Percentiles rank a stretch among this genome's conserved stretches.
Conservation (phyloP, 2,113 vertebrate genomes). For the Alouatta palliata region DNA sequence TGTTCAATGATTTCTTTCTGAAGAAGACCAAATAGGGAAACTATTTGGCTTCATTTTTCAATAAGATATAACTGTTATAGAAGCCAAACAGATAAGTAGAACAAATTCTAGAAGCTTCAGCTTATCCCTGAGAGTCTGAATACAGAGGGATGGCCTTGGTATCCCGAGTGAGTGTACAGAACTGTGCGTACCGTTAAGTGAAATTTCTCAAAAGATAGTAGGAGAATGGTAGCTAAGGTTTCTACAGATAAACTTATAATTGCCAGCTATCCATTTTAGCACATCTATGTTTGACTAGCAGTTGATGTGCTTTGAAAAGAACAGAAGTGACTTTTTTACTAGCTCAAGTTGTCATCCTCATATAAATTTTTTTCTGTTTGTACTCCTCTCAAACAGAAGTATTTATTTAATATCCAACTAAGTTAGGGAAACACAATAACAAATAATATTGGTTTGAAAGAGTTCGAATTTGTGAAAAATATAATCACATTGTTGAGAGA, state of each 20-base stretch:
- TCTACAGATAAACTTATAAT: conserved; percentile 11
- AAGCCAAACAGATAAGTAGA: not conserved
- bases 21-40: not conserved
- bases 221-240: not conserved
- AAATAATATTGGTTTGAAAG: not conserved
- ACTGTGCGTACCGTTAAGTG: not conserved
- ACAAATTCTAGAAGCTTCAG: not conserved
- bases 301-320: conserved; percentile 29
- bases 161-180: not conserved
- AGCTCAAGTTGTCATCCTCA: not conserved
- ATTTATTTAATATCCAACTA: not conserved
- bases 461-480: conserved; percentile 11
- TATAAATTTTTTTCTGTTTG: not conserved
- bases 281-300: not conserved
- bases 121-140: not conserved
- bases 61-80: not conserved
- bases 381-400: not conserved
- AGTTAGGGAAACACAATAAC: not conserved
- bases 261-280: not conserved
- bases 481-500: not conserved
- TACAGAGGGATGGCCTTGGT: not conserved
- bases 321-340: conserved; percentile 15
- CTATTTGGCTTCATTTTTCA: conserved; percentile 29
- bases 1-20: not conserved
- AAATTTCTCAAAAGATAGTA: not conserved